Conservation (phyloP, 2,113 vertebrate species). For the Notechis scutatus region DNA sequence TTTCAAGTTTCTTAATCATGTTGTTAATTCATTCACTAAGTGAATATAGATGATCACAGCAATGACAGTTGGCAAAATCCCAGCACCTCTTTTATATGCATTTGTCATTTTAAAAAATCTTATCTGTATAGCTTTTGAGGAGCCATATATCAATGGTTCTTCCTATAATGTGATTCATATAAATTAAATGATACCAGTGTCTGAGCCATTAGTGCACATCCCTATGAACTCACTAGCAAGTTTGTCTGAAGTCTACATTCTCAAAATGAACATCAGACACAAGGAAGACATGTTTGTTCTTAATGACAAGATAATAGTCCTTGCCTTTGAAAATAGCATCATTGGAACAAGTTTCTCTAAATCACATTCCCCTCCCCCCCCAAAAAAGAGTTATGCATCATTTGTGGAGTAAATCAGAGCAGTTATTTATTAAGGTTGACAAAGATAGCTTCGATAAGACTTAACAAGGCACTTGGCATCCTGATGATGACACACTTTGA, state of each 20-base stretch:
- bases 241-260: neutral
- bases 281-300: neutral
- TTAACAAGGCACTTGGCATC: neutral
- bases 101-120: neutral
- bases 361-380: too few species aligned
- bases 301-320: neutral
- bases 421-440: neutral
- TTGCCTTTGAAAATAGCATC: neutral
- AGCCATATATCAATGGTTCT: neutral
- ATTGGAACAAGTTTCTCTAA: neutral
- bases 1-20: neutral
- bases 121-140: neutral
- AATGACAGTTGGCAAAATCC: neutral
- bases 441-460: neutral
- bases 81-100: neutral
- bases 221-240: neutral
- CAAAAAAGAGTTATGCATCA: neutral
- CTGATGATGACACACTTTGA: neutral
- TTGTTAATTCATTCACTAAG: neutral
- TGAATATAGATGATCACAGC: neutral
- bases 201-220: neutral
- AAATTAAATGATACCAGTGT: neutral
- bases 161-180: neutral
- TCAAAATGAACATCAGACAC: neutral
- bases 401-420: neutral